A percentile compares a stretch with the other conserved stretches of the same genome.
Evolutionary conservation across 2,113 vertebrate species (phyloP).

Genomic region (Mesocricetus auratus): DNA sequence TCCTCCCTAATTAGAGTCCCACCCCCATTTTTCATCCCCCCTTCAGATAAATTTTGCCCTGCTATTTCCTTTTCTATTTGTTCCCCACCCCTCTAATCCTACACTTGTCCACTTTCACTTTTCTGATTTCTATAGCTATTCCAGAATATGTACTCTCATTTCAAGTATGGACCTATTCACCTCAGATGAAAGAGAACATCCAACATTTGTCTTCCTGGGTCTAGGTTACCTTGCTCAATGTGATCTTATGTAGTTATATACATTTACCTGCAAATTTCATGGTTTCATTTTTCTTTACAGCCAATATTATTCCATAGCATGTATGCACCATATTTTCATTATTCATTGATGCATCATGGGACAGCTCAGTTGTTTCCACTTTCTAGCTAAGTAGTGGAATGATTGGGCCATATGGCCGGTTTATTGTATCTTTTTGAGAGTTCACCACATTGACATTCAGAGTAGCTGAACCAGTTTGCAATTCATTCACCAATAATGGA

Average conservation of each 20-base stretch:
- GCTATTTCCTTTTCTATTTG: background rate
- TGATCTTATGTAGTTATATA: background rate
- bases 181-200: background rate
- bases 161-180: background rate
- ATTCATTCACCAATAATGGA: background rate
- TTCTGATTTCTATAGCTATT: background rate
- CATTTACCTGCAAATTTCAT: background rate
- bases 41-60: background rate
- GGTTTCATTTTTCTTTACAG: background rate
- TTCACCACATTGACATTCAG: background rate
- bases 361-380: background rate
- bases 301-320: background rate
- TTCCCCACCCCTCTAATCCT: background rate
- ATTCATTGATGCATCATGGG: background rate
- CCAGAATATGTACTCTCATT: background rate
- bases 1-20: background rate
- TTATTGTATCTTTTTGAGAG: background rate
- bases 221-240: background rate
- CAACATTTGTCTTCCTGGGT: background rate
- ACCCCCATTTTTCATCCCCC: background rate
- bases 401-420: background rate
- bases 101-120: background rate
- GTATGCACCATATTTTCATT: background rate
- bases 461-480: background rate
- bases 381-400: background rate